Evolutionary conservation across 2,888 invertebrate genomes (phyloP).

Genomic region (Punctoribates punctum): DNA sequence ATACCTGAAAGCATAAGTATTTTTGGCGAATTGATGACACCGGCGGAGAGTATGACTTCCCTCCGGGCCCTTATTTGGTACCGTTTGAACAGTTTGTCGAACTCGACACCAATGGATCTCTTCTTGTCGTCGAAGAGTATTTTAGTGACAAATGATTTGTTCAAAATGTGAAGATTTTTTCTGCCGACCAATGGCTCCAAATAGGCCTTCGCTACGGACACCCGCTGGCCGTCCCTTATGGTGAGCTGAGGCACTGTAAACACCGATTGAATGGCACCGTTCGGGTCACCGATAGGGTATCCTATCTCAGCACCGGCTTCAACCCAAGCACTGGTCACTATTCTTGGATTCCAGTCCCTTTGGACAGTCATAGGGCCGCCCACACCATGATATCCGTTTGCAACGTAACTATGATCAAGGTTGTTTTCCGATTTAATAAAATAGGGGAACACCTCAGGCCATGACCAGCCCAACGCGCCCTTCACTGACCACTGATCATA

Average conservation of each 20-base stretch:
- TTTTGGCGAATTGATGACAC: conserved; percentile 52
- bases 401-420: conserved; percentile 46
- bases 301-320: conserved; percentile 48
- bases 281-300: conserved; percentile 47
- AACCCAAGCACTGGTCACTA: conserved; percentile 46
- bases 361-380: conserved; percentile 49
- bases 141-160: conserved; percentile 73
- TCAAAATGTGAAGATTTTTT: conserved; percentile 76
- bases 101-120: conserved; percentile 59
- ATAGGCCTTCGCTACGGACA: conserved; percentile 84
- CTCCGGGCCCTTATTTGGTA: conserved; percentile 50
- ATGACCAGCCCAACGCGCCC: conserved; percentile 86
- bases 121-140: conserved; percentile 60
- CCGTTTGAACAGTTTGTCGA: conserved; percentile 1
- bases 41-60: conserved; percentile 45
- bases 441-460: conserved; percentile 74
- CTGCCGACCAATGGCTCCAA: conserved; percentile 72
- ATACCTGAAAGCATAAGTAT: conserved; percentile 49
- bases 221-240: conserved; percentile 76
- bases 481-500: conserved; percentile 81
- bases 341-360: conserved; percentile 45
- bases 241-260: conserved; percentile 88
- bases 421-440: conserved; percentile 60
- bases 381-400: conserved; percentile 48
- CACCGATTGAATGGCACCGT: conserved; percentile 53